Percentiles rank a stretch among this genome's conserved stretches.
Conservation (phyloP, 1,140 invertebrate species). For the Rhagoletis zephyria region DNA sequence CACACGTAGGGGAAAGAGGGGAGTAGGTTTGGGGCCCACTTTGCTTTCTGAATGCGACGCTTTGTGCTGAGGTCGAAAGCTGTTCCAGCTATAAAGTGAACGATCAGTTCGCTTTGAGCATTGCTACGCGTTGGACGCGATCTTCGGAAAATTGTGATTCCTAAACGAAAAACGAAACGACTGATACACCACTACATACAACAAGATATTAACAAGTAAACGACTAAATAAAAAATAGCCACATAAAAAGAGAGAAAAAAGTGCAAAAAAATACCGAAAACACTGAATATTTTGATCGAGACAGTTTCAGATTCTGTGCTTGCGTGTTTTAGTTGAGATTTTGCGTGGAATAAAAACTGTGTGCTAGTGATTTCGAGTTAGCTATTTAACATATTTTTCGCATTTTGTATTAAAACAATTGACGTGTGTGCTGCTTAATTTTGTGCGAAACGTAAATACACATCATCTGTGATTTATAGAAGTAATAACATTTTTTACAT, state of each 20-base stretch:
- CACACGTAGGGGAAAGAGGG: background rate
- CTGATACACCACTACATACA: constrained; percentile 16
- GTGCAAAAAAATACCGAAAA: background rate
- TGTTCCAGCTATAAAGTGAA: constrained; percentile 64
- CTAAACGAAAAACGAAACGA: constrained; percentile 48
- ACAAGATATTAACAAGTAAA: background rate
- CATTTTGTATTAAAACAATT: background rate
- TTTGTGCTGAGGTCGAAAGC: constrained; percentile 62
- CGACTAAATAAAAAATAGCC: constrained; percentile 39
- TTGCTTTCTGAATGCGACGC: constrained; percentile 14
- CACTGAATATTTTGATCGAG: background rate
- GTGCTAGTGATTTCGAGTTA: background rate
- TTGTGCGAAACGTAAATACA: background rate
- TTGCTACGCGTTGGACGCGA: constrained; percentile 67
- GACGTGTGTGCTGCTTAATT: background rate
- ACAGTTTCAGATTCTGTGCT: constrained; percentile 21
- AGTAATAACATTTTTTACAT: background rate
- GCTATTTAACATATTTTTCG: too few relatives aligned
- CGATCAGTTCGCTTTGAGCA: constrained; percentile 72
- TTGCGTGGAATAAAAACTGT: background rate
- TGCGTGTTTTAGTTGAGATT: background rate
- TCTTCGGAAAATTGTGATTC: constrained; percentile 45
- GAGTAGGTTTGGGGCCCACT: constrained; percentile 57
- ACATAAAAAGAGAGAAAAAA: constrained; percentile 43
- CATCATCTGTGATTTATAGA: background rate